A percentile compares a stretch with the other conserved stretches of the same genome.
phyloP scores from a whole-genome alignment of 1,140 invertebrate genomes.

The Scaptomyza hsui region DNA sequence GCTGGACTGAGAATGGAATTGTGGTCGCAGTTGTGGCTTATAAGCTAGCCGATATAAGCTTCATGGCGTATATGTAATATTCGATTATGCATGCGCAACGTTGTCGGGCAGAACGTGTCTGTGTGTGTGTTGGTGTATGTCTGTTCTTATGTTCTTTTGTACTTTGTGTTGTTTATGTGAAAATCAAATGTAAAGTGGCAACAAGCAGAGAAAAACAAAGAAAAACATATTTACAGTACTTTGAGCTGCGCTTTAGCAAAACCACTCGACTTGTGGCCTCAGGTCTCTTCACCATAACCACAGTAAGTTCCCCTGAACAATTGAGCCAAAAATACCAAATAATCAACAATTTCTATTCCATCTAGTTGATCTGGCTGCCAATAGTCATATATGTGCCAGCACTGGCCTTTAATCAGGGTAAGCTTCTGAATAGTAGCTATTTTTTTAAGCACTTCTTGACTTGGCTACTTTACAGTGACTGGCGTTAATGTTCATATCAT shows the following conservation, averaged over 20 bases:
- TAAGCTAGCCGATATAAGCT: constrained; percentile 32
- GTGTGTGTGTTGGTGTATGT: background rate
- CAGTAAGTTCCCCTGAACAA: constrained; percentile 85
- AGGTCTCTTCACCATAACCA: constrained; percentile 88
- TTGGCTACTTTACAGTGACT: constrained; percentile 88
- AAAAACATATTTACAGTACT: constrained; percentile 87
- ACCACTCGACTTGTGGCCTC: constrained; percentile 90
- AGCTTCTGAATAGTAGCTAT: background rate
- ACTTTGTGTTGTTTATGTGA: constrained; percentile 51
- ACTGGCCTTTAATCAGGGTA: constrained; percentile 94
- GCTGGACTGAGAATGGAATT: constrained; percentile 38
- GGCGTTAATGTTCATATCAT: constrained; percentile 92
- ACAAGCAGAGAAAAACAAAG: constrained; percentile 26
- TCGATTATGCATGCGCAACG: constrained; percentile 63
- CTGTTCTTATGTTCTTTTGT: constrained; percentile 1
- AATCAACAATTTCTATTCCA: constrained; percentile 4
- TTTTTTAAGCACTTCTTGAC: background rate
- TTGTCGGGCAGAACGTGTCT: constrained; percentile 30
- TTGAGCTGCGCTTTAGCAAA: constrained; percentile 91
- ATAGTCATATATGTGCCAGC: constrained; percentile 96
- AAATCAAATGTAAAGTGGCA: constrained; percentile 34
- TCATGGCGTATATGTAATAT: constrained; percentile 69
- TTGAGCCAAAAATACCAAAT: background rate
- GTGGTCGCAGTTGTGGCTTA: constrained; percentile 29
- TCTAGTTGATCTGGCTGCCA: constrained; percentile 93